Evolutionary conservation across 2,888 invertebrate genomes (phyloP), one percentile per base, ranked within the genome.

Genomic region (Drosophila mimica): DNA sequence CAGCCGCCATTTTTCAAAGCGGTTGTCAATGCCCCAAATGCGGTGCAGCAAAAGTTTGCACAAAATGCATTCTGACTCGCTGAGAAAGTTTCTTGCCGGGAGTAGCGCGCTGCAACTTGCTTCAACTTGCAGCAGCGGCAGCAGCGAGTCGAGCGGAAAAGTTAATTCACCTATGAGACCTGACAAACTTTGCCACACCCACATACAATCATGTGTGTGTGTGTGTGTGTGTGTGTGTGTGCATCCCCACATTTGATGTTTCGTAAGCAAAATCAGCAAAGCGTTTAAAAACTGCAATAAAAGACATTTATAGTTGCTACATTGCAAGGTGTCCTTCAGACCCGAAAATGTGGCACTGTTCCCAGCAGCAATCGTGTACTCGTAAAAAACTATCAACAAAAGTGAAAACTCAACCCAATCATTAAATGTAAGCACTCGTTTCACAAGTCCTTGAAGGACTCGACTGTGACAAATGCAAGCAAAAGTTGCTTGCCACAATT

Each of bases 151-250:
- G 76, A 88, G 83, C 87, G 78, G 76, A 88, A 88, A 88, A 88
- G 77, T 88, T 88, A 88, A 90, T 88, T 90, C 88, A 88, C 88
- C 88, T 88, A 90, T 83, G 90, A 90, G 88, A 82, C 88, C 82
- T 80, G 82, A 82, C 88, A 85, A 87, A 87, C 81, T 88, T 88
- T 88, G 62, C 60, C 69, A 78, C 82, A 82, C 73, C 60, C 70
- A 59, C 43, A 25, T 25, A 25, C 25, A 3, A 25, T 25, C 25
- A 25, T 25, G 36, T 36, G 36, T 15, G 25, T 52, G 43, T 31
- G 64, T 33, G 48, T 20, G 54, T 15, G 36, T 36, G 36, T 6
- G 25, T 52, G 43, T 31, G 64, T 33, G 48, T 20, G 54, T 15
- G 34, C 67, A 38, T 17, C 30, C 31, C 46, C 64, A 77, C 74